Evolutionary conservation across 2,113 vertebrate species (phyloP).

Genomic region (Ramphastos sulfuratus): DNA sequence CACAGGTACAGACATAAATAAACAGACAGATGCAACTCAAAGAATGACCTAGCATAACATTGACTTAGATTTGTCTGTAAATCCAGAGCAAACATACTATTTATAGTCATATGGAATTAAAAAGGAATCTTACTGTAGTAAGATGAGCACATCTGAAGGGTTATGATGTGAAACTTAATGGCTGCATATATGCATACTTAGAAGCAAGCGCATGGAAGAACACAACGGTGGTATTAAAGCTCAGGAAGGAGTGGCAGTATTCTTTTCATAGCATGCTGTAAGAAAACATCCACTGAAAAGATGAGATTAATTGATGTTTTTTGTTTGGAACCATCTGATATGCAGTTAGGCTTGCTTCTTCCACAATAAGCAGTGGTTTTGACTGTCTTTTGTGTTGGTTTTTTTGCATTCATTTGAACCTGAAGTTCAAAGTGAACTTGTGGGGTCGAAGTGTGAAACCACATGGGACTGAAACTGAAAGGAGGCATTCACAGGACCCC

Average conservation of each 20-base stretch:
- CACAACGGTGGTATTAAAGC: neutral
- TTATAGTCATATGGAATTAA: neutral
- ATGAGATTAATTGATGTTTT: neutral
- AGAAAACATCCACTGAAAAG: neutral
- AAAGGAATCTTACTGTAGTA: neutral
- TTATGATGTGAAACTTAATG: neutral
- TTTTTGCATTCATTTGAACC: slow-evolving; percentile 32
- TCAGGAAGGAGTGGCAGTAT: neutral
- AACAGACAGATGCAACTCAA: neutral
- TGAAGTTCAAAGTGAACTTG: slow-evolving; percentile 59
- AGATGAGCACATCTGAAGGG: neutral
- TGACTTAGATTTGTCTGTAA: neutral
- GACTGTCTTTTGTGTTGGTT: neutral
- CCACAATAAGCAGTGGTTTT: neutral
- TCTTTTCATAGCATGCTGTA: neutral
- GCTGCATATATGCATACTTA: neutral
- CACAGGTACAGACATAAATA: neutral
- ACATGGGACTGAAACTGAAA: slow-evolving; percentile 30
- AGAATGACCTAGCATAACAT: neutral
- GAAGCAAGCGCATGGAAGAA: neutral
- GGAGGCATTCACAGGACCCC: neutral
- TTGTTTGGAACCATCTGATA: neutral
- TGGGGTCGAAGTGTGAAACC: slow-evolving; percentile 69
- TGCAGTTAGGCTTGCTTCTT: neutral
- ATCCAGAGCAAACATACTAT: neutral